Conservation (phyloP, 2,113 vertebrate species). For the Saccopteryx leptura region DNA sequence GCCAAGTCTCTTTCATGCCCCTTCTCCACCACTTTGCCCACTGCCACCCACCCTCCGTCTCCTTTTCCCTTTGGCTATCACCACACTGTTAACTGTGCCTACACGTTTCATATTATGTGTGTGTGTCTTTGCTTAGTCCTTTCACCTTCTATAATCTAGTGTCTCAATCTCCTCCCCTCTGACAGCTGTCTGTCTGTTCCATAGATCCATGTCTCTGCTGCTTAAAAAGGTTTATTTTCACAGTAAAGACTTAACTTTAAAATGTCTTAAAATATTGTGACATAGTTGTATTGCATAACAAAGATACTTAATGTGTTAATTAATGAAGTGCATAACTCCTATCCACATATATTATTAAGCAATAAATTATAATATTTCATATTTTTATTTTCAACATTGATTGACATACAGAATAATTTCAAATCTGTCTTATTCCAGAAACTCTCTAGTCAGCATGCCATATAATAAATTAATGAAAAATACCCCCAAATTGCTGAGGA, state of each 20-base stretch:
- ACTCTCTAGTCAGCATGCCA: not conserved
- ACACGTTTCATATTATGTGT: too few species aligned
- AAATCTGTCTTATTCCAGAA: slow-evolving; percentile 5
- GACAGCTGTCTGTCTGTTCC: too few species aligned
- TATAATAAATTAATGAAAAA: not conserved
- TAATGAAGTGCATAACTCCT: not conserved
- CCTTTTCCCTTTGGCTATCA: too few species aligned
- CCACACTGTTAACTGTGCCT: too few species aligned
- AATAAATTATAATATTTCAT: not conserved
- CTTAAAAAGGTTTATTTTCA: not conserved
- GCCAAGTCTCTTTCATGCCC: too few species aligned
- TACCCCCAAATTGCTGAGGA: not conserved
- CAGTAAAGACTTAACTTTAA: not conserved
- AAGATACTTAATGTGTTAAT: not conserved
- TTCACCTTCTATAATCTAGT: too few species aligned
- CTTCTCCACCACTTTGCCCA: too few species aligned
- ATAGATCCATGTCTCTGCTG: too few species aligned
- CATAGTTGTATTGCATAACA: not conserved
- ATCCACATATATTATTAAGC: not conserved
- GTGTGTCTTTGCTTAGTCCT: too few species aligned
- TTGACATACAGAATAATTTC: not conserved
- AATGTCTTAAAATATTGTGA: not conserved
- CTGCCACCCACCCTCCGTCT: too few species aligned
- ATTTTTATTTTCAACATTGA: slow-evolving; percentile 19
- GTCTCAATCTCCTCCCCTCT: too few species aligned